phyloP scores from a whole-genome alignment of 2,888 invertebrate species.

The Spisula solida region DNA sequence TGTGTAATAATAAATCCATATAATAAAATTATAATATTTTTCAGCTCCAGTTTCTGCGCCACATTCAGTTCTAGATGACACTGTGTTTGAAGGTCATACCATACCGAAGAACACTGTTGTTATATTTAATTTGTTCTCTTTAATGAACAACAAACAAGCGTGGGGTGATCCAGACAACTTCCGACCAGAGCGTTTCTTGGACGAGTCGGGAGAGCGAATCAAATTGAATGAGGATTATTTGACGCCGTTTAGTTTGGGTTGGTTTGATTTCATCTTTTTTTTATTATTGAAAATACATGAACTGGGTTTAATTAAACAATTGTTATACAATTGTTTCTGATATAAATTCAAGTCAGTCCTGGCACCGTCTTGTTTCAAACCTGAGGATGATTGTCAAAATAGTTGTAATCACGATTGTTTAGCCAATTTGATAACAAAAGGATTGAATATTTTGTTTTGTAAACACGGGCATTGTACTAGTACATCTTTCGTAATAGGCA shows the following conservation, averaged over 20 bases:
- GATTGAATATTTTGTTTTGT: too few species aligned
- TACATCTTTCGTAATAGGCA: too few species aligned
- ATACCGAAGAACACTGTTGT: slow-evolving; percentile 77
- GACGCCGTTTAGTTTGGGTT: slow-evolving; percentile 63
- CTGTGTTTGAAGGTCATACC: slow-evolving; percentile 76
- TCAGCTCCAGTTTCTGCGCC: slow-evolving; percentile 55
- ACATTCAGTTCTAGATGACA: slow-evolving; percentile 68
- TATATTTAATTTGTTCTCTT: slow-evolving; percentile 66
- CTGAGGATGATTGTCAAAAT: too few species aligned
- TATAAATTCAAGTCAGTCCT: too few species aligned
- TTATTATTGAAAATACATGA: too few species aligned
- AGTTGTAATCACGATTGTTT: too few species aligned
- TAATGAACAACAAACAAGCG: slow-evolving; percentile 64
- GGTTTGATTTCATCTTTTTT: not conserved
- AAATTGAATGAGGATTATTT: slow-evolving; percentile 33
- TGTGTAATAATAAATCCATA: too few species aligned
- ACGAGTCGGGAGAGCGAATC: slow-evolving; percentile 31
- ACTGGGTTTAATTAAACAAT: too few species aligned
- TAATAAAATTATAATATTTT: not conserved
- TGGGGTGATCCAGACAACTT: slow-evolving; percentile 74
- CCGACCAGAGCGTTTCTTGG: slow-evolving; percentile 75
- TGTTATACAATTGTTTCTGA: too few species aligned
- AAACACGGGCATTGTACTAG: too few species aligned
- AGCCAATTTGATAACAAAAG: too few species aligned
- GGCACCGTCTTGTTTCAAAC: too few species aligned